phyloP scores from a whole-genome alignment of 1,140 invertebrate genomes.

The Octopus sinensis region DNA sequence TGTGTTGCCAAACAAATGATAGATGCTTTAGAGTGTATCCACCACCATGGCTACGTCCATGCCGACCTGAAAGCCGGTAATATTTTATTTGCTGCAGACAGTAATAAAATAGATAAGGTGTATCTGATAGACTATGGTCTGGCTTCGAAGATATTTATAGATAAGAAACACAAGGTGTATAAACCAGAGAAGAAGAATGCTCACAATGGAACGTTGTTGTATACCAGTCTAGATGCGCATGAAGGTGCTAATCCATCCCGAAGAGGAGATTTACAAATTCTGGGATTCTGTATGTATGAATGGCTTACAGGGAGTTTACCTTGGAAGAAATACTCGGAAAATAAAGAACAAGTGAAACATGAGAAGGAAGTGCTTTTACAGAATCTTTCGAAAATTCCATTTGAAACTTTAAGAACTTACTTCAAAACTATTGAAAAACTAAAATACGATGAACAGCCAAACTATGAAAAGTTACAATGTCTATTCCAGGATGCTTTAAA shows the following conservation, averaged over 20 bases:
- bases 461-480: not conserved
- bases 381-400: not conserved
- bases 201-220: not conserved
- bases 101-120: not conserved
- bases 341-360: not conserved
- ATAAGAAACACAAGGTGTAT: not conserved
- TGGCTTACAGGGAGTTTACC: not conserved
- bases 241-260: not conserved
- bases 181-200: not conserved
- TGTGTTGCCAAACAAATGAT: not conserved
- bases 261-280: not conserved
- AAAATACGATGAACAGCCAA: not conserved
- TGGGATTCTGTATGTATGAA: not conserved
- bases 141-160: not conserved
- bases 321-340: not conserved
- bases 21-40: not conserved
- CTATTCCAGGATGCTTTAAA: not conserved
- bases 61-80: not conserved
- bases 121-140: constrained; percentile 1
- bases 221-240: not conserved
- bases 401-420: not conserved
- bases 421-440: not conserved
- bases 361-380: not conserved
- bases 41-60: not conserved
- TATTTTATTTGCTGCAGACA: not conserved